A percentile compares a stretch with the other conserved stretches of the same genome.
Conservation (phyloP, 2,113 vertebrate species). For the Tetrax tetrax region DNA sequence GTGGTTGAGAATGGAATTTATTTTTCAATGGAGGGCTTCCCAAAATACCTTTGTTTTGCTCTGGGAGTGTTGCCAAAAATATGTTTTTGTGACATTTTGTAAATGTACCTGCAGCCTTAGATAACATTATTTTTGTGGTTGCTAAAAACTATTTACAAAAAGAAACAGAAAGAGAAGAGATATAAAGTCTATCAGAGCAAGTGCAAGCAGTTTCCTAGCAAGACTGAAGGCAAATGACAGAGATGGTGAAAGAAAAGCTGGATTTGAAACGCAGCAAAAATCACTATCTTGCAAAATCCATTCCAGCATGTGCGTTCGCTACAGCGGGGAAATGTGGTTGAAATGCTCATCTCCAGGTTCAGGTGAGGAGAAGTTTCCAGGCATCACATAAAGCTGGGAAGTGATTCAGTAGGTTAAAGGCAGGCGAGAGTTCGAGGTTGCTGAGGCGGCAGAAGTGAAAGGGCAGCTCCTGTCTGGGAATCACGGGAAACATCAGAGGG, state of each 20-base stretch:
- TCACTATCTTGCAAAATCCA: not conserved
- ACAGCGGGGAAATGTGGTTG: not conserved
- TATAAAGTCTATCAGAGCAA: not conserved
- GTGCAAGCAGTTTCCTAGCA: not conserved
- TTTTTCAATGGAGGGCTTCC: slow-evolving; percentile 21
- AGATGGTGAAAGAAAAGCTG: not conserved
- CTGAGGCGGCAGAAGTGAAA: not conserved
- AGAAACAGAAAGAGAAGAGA: not conserved
- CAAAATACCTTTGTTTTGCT: slow-evolving; percentile 38
- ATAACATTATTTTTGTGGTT: slow-evolving; percentile 43
- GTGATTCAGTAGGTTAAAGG: not conserved
- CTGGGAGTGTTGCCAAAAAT: slow-evolving; percentile 36
- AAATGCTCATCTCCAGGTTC: not conserved
- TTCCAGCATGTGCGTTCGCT: not conserved
- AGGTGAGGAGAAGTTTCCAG: not conserved
- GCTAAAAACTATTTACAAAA: not conserved
- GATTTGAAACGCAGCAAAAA: not conserved
- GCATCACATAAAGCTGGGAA: not conserved
- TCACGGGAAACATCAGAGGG: not conserved
- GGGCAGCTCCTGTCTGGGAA: not conserved
- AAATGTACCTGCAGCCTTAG: slow-evolving; percentile 46
- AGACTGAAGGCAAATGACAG: not conserved
- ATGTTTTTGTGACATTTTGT: slow-evolving; percentile 36
- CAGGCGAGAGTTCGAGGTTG: not conserved
- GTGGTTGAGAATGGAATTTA: not conserved